A percentile compares a stretch with the other conserved stretches of the same genome.
phyloP scores from a whole-genome alignment of 2,888 invertebrate species.

The Sarcophaga variegata region DNA sequence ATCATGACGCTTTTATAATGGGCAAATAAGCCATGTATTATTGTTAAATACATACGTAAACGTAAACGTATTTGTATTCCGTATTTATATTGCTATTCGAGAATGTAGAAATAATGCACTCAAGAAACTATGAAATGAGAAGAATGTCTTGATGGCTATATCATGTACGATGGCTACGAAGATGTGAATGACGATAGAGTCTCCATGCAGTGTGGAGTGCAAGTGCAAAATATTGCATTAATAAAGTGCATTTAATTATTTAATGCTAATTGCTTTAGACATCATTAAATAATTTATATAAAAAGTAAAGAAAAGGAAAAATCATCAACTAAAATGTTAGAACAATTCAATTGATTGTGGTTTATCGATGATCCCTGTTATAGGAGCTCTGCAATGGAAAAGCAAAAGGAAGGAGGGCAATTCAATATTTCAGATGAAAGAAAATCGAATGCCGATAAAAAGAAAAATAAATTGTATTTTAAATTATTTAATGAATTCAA shows the following conservation, averaged over 20 bases:
- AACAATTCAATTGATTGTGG: slow-evolving; percentile 44
- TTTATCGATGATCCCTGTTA: background rate
- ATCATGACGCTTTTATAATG: slow-evolving; percentile 48
- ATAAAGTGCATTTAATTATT: slow-evolving; percentile 63
- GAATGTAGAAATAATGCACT: slow-evolving; percentile 29
- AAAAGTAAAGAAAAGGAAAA: background rate
- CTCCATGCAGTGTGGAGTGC: background rate
- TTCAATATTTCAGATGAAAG: background rate
- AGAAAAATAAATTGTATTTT: too few relatives aligned
- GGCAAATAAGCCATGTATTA: slow-evolving; percentile 18
- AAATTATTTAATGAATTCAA: too few relatives aligned
- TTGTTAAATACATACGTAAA: background rate
- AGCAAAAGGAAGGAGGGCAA: background rate
- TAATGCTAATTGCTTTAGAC: slow-evolving; percentile 58
- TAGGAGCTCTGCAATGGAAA: background rate
- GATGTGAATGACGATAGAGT: background rate
- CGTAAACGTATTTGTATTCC: background rate
- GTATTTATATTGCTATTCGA: background rate
- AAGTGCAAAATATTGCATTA: slow-evolving; percentile 34
- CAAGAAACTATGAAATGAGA: background rate
- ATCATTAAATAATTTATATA: slow-evolving; percentile 54
- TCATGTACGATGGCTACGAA: background rate
- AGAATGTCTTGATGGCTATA: slow-evolving; percentile 21
- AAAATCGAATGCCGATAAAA: background rate
- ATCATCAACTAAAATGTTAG: slow-evolving; percentile 21